A percentile compares a stretch with the other conserved stretches of the same genome.
Evolutionary conservation across 1,140 invertebrate genomes (phyloP).

Genomic region (Leptopilina boulardi): DNA sequence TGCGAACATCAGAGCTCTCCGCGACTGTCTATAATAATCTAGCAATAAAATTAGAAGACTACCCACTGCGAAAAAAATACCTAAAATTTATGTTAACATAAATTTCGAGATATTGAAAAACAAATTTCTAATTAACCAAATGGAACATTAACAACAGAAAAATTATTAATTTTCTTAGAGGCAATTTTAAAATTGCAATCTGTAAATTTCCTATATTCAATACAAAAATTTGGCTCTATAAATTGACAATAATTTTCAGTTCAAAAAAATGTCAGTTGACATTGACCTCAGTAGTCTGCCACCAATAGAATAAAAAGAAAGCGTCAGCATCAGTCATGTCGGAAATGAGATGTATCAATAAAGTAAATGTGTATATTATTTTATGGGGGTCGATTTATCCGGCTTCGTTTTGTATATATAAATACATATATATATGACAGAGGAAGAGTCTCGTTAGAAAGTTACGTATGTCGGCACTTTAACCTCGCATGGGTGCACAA

Average conservation of each 20-base stretch:
- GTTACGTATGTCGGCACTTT: conserved; percentile 48
- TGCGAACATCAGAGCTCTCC: conserved; percentile 36
- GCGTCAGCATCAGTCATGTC: neutral
- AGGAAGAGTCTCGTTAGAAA: conserved; percentile 60
- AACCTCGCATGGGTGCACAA: conserved; percentile 32
- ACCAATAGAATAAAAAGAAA: conserved; percentile 25
- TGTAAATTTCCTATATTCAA: neutral
- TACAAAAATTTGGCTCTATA: neutral
- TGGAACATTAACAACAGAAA: neutral
- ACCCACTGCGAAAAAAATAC: too few relatives aligned
- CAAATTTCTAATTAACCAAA: too few relatives aligned
- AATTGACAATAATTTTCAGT: too few relatives aligned
- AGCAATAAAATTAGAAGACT: conserved; percentile 42
- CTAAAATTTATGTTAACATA: too few relatives aligned
- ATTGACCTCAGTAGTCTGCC: conserved; percentile 51
- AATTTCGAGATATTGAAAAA: too few relatives aligned
- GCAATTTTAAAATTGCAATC: neutral
- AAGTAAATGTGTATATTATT: conserved; percentile 31
- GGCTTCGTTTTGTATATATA: conserved; percentile 35
- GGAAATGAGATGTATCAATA: conserved; percentile 33
- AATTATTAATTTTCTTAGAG: too few relatives aligned
- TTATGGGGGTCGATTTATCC: conserved; percentile 24
- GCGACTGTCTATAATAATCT: conserved; percentile 32
- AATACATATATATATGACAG: conserved; percentile 36
- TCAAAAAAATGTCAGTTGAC: conserved; percentile 47